Conservation (phyloP, 2,113 vertebrate genomes). For the Podilymbus podiceps region DNA sequence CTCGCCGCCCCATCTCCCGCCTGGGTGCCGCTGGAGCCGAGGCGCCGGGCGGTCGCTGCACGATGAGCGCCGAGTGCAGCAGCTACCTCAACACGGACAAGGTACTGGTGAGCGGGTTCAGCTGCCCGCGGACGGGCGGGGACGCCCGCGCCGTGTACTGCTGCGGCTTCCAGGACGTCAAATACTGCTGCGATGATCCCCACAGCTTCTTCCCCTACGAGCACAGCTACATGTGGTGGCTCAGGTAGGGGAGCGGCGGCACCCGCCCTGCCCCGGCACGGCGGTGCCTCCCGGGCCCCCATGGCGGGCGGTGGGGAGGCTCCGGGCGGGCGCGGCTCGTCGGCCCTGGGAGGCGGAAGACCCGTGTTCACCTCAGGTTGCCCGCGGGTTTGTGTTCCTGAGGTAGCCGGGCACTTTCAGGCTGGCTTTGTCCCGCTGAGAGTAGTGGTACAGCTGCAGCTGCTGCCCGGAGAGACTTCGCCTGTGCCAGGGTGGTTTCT, state of each 20-base stretch:
- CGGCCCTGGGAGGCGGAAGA: neutral
- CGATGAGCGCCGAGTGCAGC: slow-evolving; percentile 84
- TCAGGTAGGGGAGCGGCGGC: slow-evolving; percentile 76
- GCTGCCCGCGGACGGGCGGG: slow-evolving; percentile 82
- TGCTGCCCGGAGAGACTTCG: neutral
- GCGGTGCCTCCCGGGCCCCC: neutral
- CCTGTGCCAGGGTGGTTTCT: neutral
- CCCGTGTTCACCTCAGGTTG: rapidly evolving
- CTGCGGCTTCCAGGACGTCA: slow-evolving; percentile 91
- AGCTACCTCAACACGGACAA: slow-evolving; percentile 82
- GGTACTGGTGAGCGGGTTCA: slow-evolving; percentile 80
- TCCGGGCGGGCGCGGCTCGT: neutral
- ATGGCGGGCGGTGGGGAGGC: neutral
- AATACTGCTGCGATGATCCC: slow-evolving; percentile 92
- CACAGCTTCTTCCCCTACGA: slow-evolving; percentile 92
- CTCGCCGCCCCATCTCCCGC: neutral
- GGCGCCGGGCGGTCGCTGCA: neutral
- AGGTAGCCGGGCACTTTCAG: neutral
- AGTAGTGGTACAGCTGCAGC: neutral
- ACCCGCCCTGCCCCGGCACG: neutral
- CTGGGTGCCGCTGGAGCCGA: neutral
- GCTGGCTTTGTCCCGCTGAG: neutral
- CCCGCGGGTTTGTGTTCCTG: neutral
- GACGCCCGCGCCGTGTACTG: slow-evolving; percentile 81
- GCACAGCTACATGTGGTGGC: slow-evolving; percentile 94